phyloP scores from a whole-genome alignment of 2,113 vertebrate genomes.

The Hoplias malabaricus region DNA sequence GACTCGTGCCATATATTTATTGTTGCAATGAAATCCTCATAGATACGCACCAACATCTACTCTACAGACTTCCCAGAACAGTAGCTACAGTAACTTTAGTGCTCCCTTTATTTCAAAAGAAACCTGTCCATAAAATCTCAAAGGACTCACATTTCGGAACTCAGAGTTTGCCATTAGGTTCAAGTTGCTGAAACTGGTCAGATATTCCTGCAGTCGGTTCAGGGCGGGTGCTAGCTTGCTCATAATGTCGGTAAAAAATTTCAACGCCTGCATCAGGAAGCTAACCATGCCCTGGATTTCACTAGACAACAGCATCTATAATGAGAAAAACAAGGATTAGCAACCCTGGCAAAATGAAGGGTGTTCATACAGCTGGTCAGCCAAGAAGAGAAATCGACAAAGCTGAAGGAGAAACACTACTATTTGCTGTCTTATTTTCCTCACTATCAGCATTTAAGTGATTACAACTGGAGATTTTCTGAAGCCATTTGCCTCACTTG shows the following conservation, averaged over 20 bases:
- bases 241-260: conserved; percentile 59
- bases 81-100: too few species aligned
- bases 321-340: neutral
- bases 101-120: too few species aligned
- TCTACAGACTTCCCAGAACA: too few species aligned
- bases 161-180: conserved; percentile 54
- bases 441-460: too few species aligned
- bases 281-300: conserved; percentile 65
- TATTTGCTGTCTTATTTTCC: neutral
- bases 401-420: neutral
- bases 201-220: conserved; percentile 58
- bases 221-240: conserved; percentile 59
- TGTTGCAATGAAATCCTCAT: too few species aligned
- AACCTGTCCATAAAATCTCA: too few species aligned
- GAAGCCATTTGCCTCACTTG: neutral
- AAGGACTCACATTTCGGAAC: conserved; percentile 53
- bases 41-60: too few species aligned
- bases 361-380: neutral
- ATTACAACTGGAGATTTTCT: neutral
- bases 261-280: conserved; percentile 56
- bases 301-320: conserved; percentile 67
- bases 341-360: neutral
- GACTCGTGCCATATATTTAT: too few species aligned
- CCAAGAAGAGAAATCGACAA: neutral
- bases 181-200: conserved; percentile 57